phyloP scores from a whole-genome alignment of 2,797 vertebrate genomes.

The Hydrocynus forskahlii region DNA sequence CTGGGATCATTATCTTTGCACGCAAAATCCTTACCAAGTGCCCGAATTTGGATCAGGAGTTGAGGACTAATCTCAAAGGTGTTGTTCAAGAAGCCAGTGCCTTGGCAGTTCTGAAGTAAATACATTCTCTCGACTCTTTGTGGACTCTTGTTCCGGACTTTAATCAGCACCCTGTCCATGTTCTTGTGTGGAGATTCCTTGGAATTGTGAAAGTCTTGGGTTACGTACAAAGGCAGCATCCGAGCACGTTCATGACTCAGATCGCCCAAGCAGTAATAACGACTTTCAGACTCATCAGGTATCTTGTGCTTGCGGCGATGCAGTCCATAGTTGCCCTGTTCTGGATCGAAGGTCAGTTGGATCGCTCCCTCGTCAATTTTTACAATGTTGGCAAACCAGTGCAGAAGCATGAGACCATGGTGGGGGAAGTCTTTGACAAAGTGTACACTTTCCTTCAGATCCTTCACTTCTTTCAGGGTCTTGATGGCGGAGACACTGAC shows the following conservation, averaged over 20 bases:
- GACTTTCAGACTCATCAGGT: neutral
- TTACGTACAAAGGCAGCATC: conserved; percentile 33
- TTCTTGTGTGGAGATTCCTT: neutral
- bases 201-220: conserved; percentile 39
- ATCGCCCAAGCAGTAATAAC: conserved; percentile 38
- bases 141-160: conserved; percentile 18
- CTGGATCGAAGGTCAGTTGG: conserved; percentile 9
- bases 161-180: conserved; percentile 36
- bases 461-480: conserved; percentile 17
- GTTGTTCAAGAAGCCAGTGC: neutral
- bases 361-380: neutral
- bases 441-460: neutral
- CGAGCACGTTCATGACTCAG: neutral
- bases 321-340: conserved; percentile 15
- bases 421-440: conserved; percentile 17
- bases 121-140: conserved; percentile 34
- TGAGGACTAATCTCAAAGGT: conserved; percentile 14
- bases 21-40: neutral
- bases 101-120: conserved; percentile 10
- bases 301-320: neutral
- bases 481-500: neutral
- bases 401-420: conserved; percentile 40
- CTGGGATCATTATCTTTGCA: conserved; percentile 8
- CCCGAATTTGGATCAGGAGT: conserved; percentile 31
- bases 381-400: conserved; percentile 34